A percentile compares a stretch with the other conserved stretches of the same genome.
Evolutionary conservation across 2,797 vertebrate species (phyloP).

Genomic region (Mus minutoides): DNA sequence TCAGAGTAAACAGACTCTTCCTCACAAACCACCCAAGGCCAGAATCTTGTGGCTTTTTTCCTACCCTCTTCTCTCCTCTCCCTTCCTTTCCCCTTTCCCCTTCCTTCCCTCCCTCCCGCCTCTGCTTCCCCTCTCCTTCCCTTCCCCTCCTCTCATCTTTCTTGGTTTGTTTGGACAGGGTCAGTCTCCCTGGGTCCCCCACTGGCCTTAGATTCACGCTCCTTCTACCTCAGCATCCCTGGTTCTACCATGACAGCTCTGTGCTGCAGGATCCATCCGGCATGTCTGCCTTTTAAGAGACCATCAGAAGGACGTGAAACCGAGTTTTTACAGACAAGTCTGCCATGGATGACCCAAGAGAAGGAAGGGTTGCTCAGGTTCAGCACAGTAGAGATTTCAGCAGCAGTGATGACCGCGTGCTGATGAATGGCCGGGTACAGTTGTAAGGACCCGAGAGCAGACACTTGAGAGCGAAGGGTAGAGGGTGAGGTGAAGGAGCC

Average conservation of each 20-base stretch:
- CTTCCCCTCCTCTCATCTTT: background rate
- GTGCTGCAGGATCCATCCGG: too few species aligned
- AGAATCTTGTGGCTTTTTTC: background rate
- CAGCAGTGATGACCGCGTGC: background rate
- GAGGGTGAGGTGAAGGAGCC: constrained; percentile 57
- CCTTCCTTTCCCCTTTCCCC: too few species aligned
- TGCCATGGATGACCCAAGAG: background rate
- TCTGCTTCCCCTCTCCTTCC: background rate
- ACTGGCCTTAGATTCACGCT: background rate
- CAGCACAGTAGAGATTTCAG: background rate
- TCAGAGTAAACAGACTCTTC: background rate
- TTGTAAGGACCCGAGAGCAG: background rate
- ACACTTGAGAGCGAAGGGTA: background rate
- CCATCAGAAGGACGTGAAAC: background rate
- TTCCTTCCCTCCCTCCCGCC: too few species aligned
- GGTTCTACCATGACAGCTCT: background rate
- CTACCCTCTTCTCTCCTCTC: background rate
- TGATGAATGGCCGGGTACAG: background rate
- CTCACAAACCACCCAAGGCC: background rate
- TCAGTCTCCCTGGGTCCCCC: background rate
- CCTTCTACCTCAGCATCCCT: background rate
- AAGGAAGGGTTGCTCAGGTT: background rate
- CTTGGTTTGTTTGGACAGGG: background rate
- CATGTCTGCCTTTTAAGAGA: background rate
- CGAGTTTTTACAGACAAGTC: background rate